Conservation (phyloP, 2,113 vertebrate species). For the Prinia subflava region DNA sequence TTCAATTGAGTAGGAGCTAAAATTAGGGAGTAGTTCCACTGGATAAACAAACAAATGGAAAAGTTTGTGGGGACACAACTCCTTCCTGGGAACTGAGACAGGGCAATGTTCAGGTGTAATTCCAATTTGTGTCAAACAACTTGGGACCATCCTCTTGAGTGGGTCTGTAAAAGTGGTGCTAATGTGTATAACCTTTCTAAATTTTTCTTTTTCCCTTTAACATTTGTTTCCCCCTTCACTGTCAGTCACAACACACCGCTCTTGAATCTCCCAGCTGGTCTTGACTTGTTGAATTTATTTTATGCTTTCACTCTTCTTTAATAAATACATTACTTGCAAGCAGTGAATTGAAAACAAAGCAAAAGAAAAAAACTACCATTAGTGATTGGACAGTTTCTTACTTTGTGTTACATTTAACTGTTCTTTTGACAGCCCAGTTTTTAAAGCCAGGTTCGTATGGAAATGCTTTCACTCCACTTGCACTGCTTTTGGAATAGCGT, state of each 20-base stretch:
- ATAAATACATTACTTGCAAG: constrained; percentile 85
- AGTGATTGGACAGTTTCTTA: constrained; percentile 96
- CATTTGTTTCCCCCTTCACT: constrained; percentile 79
- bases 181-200: constrained; percentile 75
- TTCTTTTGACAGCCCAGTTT: constrained; percentile 99
- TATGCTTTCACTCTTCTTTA: constrained; percentile 83
- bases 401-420: constrained; percentile 99
- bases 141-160: constrained; percentile 74
- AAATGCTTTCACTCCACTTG: constrained; percentile 99
- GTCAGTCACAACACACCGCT: constrained; percentile 84
- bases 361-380: constrained; percentile 80
- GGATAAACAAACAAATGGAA: neutral
- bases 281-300: constrained; percentile 85
- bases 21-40: neutral
- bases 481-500: constrained; percentile 99
- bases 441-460: constrained; percentile 99
- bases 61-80: accelerated
- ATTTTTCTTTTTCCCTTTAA: constrained; percentile 72
- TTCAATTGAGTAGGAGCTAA: neutral
- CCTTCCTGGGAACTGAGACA: neutral
- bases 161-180: constrained; percentile 79
- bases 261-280: constrained; percentile 78
- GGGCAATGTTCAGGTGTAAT: neutral
- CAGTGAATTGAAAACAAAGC: constrained; percentile 83
- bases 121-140: neutral